Evolutionary conservation across 2,888 invertebrate species (phyloP), one percentile per base, ranked within the genome.

Genomic region (Folsomia candida): DNA sequence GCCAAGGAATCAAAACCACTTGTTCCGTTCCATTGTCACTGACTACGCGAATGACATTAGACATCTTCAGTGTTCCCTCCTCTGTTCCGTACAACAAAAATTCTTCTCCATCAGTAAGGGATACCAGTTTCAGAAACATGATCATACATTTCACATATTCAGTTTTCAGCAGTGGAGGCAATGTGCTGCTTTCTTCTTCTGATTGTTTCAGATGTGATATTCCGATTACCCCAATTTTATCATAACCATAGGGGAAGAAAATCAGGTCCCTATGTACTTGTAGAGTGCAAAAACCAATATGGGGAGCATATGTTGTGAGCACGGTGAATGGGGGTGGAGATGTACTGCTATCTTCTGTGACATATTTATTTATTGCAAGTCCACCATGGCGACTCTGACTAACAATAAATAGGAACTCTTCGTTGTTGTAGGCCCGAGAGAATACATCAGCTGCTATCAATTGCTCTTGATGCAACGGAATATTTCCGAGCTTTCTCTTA

Each of bases 241-340:
- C 20, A n/a, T 27, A n/a, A n/a, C 14, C 26, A 28, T 18, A 26
- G 61, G 61, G 61, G n/a, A 61, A 29, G 11, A 61, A 11, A 26
- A 61, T 18, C n/a, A 61, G 27, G 26, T 61, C n/a, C 18, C n/a
- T 26, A 29, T 61, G 27, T 22, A 28, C 14, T 4, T 26, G 26
- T n/a, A 61, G 24, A n/a, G n/a, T 61, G 29, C 61, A 61, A 22
- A 61, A 61, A 4, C 61, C 61, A 18, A 28, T 26, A 27, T 61
- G 61, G 11, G 28, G 24, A n/a, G 26, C 18, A 18, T 37, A n/a
- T n/a, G n/a, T n/a, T n/a, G n/a, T n/a, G n/a, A n/a, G n/a, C n/a
- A n/a, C n/a, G n/a, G n/a, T n/a, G n/a, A n/a, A n/a, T n/a, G n/a
- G n/a, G n/a, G n/a, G n/a, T n/a, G n/a, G n/a, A n/a, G n/a, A n/a